Conservation (phyloP, 1,140 invertebrate species). For the Triops cancriformis region DNA sequence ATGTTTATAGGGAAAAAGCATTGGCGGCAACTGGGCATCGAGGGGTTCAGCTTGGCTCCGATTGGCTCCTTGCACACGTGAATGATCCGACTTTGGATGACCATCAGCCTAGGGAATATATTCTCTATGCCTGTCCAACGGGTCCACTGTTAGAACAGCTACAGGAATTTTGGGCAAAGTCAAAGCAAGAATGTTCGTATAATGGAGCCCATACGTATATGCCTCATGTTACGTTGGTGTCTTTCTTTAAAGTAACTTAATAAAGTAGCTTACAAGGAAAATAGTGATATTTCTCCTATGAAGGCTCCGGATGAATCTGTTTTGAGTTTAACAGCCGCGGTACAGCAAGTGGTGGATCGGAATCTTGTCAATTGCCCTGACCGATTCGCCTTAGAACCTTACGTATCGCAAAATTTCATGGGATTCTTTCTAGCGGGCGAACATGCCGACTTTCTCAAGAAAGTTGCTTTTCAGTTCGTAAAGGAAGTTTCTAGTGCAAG, state of each 20-base stretch:
- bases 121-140: constrained; percentile 73
- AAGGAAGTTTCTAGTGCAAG: constrained; percentile 63
- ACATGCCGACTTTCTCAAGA: constrained; percentile 63
- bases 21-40: constrained; percentile 78
- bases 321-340: constrained; percentile 34
- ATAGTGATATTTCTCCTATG: constrained; percentile 20
- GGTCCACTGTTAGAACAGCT: constrained; percentile 61
- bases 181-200: constrained; percentile 63
- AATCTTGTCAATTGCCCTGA: constrained; percentile 45
- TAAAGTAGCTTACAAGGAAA: neutral
- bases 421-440: constrained; percentile 72
- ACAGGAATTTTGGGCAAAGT: constrained; percentile 67
- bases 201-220: constrained; percentile 82
- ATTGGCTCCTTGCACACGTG: constrained; percentile 81
- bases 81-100: constrained; percentile 70
- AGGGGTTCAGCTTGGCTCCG: constrained; percentile 74
- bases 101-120: constrained; percentile 66
- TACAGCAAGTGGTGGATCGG: constrained; percentile 59
- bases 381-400: constrained; percentile 61
- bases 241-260: constrained; percentile 68
- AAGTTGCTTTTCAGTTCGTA: constrained; percentile 62
- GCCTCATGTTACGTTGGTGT: constrained; percentile 79
- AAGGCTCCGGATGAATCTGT: constrained; percentile 17
- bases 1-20: constrained; percentile 63
- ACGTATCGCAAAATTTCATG: constrained; percentile 77